phyloP scores from a whole-genome alignment of 2,888 invertebrate species.

The Arge pagana region DNA sequence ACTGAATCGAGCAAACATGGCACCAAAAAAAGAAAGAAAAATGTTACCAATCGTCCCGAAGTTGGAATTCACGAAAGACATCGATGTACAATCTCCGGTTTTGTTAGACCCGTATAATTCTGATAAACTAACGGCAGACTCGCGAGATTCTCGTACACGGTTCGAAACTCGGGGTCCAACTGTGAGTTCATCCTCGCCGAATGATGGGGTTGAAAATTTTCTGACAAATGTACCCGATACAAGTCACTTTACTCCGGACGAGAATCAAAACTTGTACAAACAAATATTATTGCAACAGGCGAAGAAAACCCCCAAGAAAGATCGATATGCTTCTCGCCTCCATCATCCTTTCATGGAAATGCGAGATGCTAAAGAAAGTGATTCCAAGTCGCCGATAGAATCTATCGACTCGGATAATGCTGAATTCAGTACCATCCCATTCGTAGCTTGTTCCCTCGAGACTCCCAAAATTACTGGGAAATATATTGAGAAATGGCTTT shows the following conservation, averaged over 20 bases:
- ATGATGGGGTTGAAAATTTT: too few relatives aligned
- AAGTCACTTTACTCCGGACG: conserved; percentile 42
- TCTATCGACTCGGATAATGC: too few relatives aligned
- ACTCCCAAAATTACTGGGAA: conserved; percentile 9
- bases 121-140: too few relatives aligned
- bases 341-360: conserved; percentile 28
- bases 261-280: conserved; percentile 33
- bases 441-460: neutral
- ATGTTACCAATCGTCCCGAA: too few relatives aligned
- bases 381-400: neutral
- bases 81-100: too few relatives aligned
- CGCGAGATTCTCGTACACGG: too few relatives aligned
- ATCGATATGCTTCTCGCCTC: conserved; percentile 30
- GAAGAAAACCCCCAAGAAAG: conserved; percentile 34
- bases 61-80: too few relatives aligned
- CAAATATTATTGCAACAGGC: conserved; percentile 32
- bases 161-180: too few relatives aligned
- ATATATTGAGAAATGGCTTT: neutral
- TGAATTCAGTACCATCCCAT: too few relatives aligned
- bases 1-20: conserved; percentile 32
- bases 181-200: too few relatives aligned
- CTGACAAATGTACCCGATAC: too few relatives aligned
- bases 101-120: too few relatives aligned
- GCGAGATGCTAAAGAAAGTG: neutral
- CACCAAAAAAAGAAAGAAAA: conserved; percentile 33